Evolutionary conservation across 2,113 vertebrate genomes (phyloP).

Genomic region (Telmatochromis sp.): DNA sequence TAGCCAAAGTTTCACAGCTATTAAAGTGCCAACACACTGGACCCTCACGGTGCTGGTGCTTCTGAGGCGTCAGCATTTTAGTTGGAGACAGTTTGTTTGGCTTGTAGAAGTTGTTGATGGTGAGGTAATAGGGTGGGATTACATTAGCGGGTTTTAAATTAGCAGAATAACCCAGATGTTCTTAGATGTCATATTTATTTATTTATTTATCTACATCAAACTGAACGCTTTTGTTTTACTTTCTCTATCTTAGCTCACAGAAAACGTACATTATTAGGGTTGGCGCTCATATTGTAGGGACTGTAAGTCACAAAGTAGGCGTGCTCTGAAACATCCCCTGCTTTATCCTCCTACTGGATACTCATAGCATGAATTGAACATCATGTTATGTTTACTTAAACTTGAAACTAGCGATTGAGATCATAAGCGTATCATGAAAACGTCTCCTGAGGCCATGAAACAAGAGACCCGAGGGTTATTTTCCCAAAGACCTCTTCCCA

Average conservation of each 20-base stretch:
- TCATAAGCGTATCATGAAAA: background rate
- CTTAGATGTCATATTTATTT: background rate
- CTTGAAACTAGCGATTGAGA: background rate
- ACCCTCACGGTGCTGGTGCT: conserved; percentile 17
- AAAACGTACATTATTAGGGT: background rate
- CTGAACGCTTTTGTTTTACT: background rate
- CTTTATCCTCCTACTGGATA: background rate
- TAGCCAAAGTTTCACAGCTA: conserved; percentile 51
- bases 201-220: background rate
- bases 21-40: conserved; percentile 44
- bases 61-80: background rate
- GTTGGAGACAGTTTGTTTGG: background rate
- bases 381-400: background rate
- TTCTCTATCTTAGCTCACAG: background rate
- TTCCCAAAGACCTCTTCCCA: background rate
- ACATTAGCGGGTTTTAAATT: background rate
- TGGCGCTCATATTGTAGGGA: fast-evolving
- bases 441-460: background rate
- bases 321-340: background rate
- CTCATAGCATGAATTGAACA: background rate
- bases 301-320: background rate
- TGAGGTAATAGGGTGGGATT: fast-evolving
- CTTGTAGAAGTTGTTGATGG: background rate
- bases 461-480: background rate
- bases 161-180: background rate